These are phyloP conservation scores for Acholoe squamosa DNA, from an alignment of 2,888 invertebrate genomes.

Conservation along the genomic window DNA sequence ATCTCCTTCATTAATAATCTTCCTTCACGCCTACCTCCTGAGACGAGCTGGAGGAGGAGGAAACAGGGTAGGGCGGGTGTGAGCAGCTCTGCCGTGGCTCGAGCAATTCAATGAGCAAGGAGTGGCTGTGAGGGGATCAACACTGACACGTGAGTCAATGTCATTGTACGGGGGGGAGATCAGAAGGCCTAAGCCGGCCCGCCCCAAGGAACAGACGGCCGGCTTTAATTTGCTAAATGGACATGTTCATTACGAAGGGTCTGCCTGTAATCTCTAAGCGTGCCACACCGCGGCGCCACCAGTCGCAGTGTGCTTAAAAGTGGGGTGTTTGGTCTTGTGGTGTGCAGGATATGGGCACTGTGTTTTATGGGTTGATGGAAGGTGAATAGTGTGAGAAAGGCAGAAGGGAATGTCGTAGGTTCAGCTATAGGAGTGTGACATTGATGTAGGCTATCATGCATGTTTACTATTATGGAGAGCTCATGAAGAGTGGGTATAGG, in stretches of 20 bases:
- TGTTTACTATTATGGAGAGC: no score
- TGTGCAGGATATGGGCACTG: neutral
- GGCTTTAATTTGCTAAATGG: slow-evolving; percentile 59
- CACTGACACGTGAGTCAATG: slow-evolving; percentile 46
- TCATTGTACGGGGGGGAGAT: slow-evolving; percentile 42
- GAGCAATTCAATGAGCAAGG: slow-evolving; percentile 32
- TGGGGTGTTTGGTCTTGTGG: neutral
- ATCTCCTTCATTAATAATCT: slow-evolving; percentile 53
- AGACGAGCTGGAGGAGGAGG: neutral
- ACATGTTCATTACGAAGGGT: slow-evolving; percentile 43
- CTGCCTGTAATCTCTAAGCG: slow-evolving; percentile 13
- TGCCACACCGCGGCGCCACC: neutral
- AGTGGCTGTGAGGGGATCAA: slow-evolving; percentile 42
- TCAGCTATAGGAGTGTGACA: neutral
- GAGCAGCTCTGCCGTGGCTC: neutral
- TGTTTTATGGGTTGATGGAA: neutral
- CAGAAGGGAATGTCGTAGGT: neutral
- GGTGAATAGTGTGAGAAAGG: neutral
- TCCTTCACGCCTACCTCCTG: neutral
- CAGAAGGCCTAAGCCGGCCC: slow-evolving; percentile 25
- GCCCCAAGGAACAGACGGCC: slow-evolving; percentile 48
- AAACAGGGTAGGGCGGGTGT: neutral
- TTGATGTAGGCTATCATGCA: neutral
- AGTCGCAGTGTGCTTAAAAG: neutral
- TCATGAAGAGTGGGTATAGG: neutral